These are phyloP conservation scores for Laupala kohalensis DNA, from an alignment of 1,140 invertebrate species.

Conservation along the genomic window DNA sequence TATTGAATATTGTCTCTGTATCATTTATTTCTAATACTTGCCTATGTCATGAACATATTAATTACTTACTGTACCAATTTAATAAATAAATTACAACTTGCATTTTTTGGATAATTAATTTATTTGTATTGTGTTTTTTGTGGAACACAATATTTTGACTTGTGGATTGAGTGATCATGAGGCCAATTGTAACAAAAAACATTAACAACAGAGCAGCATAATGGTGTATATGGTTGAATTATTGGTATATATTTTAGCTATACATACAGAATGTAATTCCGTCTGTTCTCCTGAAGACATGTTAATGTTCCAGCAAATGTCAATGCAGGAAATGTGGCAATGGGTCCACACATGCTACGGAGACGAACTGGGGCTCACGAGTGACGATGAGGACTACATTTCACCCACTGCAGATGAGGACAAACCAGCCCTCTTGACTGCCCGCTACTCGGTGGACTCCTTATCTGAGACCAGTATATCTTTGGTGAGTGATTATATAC, in stretches of 20 bases:
- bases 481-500: too few relatives aligned
- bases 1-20: too few relatives aligned
- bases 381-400: slow-evolving; percentile 83
- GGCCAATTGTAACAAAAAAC: background rate
- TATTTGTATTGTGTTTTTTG: too few relatives aligned
- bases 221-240: background rate
- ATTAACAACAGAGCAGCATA: background rate
- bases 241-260: background rate
- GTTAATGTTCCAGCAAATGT: slow-evolving; percentile 58
- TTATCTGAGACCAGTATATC: slow-evolving; percentile 37
- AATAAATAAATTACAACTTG: too few relatives aligned
- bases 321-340: slow-evolving; percentile 78
- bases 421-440: slow-evolving; percentile 29
- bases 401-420: slow-evolving; percentile 36
- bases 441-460: slow-evolving; percentile 37
- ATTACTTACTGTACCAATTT: too few relatives aligned
- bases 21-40: too few relatives aligned
- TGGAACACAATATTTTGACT: too few relatives aligned
- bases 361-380: slow-evolving; percentile 80
- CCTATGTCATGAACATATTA: too few relatives aligned
- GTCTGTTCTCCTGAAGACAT: background rate
- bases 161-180: too few relatives aligned
- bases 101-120: too few relatives aligned
- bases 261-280: background rate
- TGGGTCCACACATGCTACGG: slow-evolving; percentile 85